Evolutionary conservation across 92 coral and sea anemone genomes (phyloP).

Genomic region (Nematostella vectensis): DNA sequence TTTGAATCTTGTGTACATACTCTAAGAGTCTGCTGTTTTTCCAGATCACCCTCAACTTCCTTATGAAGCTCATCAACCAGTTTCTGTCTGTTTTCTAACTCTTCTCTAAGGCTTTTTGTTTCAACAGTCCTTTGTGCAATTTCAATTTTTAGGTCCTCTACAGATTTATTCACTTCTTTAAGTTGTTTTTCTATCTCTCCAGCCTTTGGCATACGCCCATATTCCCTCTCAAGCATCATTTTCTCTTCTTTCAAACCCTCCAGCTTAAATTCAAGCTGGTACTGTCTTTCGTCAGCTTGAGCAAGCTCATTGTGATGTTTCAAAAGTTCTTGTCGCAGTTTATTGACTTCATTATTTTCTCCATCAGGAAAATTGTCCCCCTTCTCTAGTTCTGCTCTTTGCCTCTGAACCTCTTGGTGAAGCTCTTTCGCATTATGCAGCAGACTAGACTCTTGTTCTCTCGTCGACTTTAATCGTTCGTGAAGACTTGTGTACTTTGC

Average conservation of each 20-base stretch:
- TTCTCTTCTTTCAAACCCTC: conserved; percentile 90
- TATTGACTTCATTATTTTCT: conserved; percentile 87
- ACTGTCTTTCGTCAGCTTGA: conserved; percentile 98
- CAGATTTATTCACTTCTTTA: conserved; percentile 75
- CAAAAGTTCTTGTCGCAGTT: conserved; percentile 88
- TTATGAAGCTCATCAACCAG: conserved; percentile 63
- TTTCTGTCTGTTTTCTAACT: conserved; percentile 64
- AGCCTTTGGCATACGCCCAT: conserved; percentile 95
- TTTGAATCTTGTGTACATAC: too few relatives aligned
- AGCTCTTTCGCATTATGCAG: conserved; percentile 88
- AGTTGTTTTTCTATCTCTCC: conserved; percentile 93
- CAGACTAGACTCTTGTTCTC: conserved; percentile 78
- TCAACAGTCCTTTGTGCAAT: conserved; percentile 90
- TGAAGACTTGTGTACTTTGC: conserved; percentile 92
- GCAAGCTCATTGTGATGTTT: conserved; percentile 96
- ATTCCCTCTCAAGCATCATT: conserved; percentile 87
- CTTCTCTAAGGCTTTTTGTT: conserved; percentile 77
- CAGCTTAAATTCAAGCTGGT: conserved; percentile 84
- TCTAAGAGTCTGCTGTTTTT: conserved; percentile 81
- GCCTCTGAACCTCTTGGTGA: conserved; percentile 94
- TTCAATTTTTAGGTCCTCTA: conserved; percentile 79
- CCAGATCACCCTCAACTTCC: conserved; percentile 72
- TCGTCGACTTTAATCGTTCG: conserved; percentile 75
- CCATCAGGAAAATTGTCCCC: conserved; percentile 98
- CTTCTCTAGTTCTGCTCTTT: conserved; percentile 79